Percentiles rank a stretch among this genome's conserved stretches.
These are phyloP conservation scores for Phyllopteryx taeniolatus DNA, from an alignment of 2,113 vertebrate genomes.

Conservation along the genomic window DNA sequence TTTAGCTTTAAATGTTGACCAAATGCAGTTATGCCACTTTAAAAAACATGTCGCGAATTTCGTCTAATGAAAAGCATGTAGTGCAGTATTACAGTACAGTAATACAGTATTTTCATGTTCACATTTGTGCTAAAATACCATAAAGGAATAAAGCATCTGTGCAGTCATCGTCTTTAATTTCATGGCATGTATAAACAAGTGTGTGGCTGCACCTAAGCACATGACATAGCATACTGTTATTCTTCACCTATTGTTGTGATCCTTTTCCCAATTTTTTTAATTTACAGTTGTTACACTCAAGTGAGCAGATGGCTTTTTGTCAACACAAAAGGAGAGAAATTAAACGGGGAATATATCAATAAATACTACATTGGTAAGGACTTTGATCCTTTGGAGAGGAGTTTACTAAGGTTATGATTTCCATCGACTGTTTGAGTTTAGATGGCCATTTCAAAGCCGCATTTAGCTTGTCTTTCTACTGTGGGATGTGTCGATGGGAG, in stretches of 20 bases:
- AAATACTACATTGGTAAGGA: constrained; percentile 21
- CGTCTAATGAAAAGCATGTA: too few species aligned
- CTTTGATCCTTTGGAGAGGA: constrained; percentile 34
- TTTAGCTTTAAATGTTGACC: too few species aligned
- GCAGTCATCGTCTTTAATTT: constrained; percentile 9
- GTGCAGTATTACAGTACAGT: too few species aligned
- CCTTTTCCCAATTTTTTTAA: constrained; percentile 32
- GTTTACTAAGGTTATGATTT: constrained; percentile 18
- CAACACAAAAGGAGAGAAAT: constrained; percentile 35
- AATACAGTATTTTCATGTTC: too few species aligned
- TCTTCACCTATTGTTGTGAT: constrained; percentile 46
- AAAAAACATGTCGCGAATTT: too few species aligned
- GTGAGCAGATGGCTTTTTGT: constrained; percentile 46
- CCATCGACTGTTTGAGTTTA: not conserved
- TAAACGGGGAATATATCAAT: constrained; percentile 31
- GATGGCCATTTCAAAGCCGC: constrained; percentile 1
- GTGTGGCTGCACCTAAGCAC: constrained; percentile 24
- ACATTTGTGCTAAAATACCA: not conserved
- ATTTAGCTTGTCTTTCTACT: not conserved
- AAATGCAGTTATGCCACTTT: too few species aligned
- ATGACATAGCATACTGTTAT: constrained; percentile 33
- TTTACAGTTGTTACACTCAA: constrained; percentile 8
- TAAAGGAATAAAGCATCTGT: not conserved
- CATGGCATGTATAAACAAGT: constrained; percentile 30
- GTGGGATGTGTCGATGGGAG: not conserved